A percentile compares a stretch with the other conserved stretches of the same genome.
phyloP scores from a whole-genome alignment of 2,113 vertebrate genomes.

The Varanus komodoensis region DNA sequence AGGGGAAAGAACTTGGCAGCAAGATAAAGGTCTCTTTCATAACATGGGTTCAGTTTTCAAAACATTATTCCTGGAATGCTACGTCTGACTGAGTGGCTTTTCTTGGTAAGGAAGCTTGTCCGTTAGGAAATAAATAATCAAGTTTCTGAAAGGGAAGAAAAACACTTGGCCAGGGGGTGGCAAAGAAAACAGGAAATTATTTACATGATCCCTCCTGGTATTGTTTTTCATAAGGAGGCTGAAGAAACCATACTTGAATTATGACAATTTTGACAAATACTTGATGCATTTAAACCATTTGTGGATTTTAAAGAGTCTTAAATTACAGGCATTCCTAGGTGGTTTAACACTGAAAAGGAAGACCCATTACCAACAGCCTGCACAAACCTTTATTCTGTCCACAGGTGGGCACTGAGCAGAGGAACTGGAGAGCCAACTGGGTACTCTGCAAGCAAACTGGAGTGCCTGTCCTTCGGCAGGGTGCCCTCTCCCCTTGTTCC shows the following conservation, averaged over 20 bases:
- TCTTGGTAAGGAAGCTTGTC: constrained; percentile 66
- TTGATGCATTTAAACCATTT: constrained; percentile 53
- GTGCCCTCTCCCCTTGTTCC: not conserved
- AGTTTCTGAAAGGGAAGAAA: constrained; percentile 65
- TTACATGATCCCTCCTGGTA: constrained; percentile 60
- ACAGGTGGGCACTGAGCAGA: not conserved
- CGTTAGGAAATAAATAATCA: constrained; percentile 75
- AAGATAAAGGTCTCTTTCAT: constrained; percentile 66
- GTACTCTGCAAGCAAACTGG: not conserved
- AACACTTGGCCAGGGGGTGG: constrained; percentile 45
- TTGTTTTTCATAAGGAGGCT: constrained; percentile 42
- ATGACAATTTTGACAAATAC: not conserved
- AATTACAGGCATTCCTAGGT: constrained; percentile 45
- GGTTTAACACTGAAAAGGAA: not conserved
- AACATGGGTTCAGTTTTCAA: constrained; percentile 69
- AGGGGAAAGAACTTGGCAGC: constrained; percentile 65
- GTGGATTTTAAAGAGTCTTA: constrained; percentile 42
- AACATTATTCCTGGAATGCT: constrained; percentile 76
- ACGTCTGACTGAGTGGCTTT: constrained; percentile 58
- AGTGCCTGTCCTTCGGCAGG: not conserved
- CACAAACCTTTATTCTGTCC: constrained; percentile 31
- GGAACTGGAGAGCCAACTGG: not conserved
- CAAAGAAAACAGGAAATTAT: constrained; percentile 61
- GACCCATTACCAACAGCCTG: constrained; percentile 41
- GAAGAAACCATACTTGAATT: constrained; percentile 35